These are phyloP conservation scores for Coregonus ussuriensis DNA, from an alignment of 2,797 vertebrate species.

Conservation along the genomic window DNA sequence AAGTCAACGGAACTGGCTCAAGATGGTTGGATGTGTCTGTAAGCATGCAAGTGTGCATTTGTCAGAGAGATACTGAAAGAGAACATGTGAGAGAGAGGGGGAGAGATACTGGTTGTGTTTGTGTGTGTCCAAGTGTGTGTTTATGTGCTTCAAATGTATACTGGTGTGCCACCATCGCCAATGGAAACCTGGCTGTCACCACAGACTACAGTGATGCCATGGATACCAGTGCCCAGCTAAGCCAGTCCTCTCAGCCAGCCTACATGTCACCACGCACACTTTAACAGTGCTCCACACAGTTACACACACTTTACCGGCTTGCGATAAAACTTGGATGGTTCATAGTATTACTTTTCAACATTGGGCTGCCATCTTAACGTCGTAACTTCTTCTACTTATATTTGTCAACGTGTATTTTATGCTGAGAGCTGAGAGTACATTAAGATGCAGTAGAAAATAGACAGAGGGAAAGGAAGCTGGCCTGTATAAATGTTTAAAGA, in stretches of 20 bases:
- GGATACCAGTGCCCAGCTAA: background rate
- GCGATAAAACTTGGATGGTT: too few relatives aligned
- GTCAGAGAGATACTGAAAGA: slow-evolving; percentile 3
- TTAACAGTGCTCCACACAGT: background rate
- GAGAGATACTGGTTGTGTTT: too few relatives aligned
- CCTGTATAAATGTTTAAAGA: background rate
- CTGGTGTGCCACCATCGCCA: slow-evolving; percentile 21
- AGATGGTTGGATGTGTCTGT: slow-evolving; percentile 30
- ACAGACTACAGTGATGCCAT: slow-evolving; percentile 17
- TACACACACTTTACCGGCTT: background rate
- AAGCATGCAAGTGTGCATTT: slow-evolving; percentile 22
- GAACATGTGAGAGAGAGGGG: slow-evolving; percentile 30
- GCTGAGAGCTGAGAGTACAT: too few relatives aligned
- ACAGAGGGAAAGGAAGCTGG: background rate
- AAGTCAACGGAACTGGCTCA: background rate
- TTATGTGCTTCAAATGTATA: too few relatives aligned
- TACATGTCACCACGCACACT: background rate
- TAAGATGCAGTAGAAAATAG: too few relatives aligned
- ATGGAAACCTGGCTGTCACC: slow-evolving; percentile 37
- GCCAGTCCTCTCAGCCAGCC: background rate
- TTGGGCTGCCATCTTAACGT: too few relatives aligned
- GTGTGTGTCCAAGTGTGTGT: too few relatives aligned
- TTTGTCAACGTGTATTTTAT: too few relatives aligned
- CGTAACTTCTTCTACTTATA: too few relatives aligned
- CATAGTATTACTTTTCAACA: background rate